phyloP scores from a whole-genome alignment of 2,888 invertebrate species.

The Noctua janthina region DNA sequence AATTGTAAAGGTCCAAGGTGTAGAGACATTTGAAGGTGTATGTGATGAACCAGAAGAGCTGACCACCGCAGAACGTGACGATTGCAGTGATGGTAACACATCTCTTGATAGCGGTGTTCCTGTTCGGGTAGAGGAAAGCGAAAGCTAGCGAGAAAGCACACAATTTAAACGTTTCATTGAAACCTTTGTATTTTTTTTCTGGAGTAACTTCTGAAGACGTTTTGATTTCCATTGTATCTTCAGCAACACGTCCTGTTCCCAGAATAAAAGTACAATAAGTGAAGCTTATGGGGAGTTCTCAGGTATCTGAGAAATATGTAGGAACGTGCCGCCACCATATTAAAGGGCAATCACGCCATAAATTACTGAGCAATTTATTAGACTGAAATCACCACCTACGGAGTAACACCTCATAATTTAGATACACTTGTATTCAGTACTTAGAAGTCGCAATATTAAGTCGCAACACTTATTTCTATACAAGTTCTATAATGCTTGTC shows the following conservation, averaged over 20 bases:
- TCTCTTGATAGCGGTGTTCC: constrained; percentile 69
- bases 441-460: constrained; percentile 21
- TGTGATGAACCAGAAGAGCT: constrained; percentile 77
- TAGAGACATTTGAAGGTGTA: constrained; percentile 76
- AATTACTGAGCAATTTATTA: constrained; percentile 69
- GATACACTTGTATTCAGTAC: constrained; percentile 51
- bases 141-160: constrained; percentile 79
- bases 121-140: constrained; percentile 80
- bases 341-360: constrained; percentile 63
- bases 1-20: constrained; percentile 76
- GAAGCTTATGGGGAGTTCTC: constrained; percentile 37
- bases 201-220: constrained; percentile 26
- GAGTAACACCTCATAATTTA: constrained; percentile 59
- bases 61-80: constrained; percentile 68
- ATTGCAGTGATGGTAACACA: constrained; percentile 63
- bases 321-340: constrained; percentile 35
- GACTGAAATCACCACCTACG: constrained; percentile 59
- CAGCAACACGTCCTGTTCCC: background rate
- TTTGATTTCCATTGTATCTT: constrained; percentile 60
- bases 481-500: constrained; percentile 1
- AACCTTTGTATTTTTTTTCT: constrained; percentile 74
- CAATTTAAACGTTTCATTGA: constrained; percentile 77
- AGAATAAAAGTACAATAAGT: constrained; percentile 30
- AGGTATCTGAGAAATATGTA: constrained; percentile 29
- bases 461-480: constrained; percentile 24